Evolutionary conservation across 2,113 vertebrate genomes (phyloP), one percentile per base, ranked within the genome.

Genomic region (Fregata magnificens): DNA sequence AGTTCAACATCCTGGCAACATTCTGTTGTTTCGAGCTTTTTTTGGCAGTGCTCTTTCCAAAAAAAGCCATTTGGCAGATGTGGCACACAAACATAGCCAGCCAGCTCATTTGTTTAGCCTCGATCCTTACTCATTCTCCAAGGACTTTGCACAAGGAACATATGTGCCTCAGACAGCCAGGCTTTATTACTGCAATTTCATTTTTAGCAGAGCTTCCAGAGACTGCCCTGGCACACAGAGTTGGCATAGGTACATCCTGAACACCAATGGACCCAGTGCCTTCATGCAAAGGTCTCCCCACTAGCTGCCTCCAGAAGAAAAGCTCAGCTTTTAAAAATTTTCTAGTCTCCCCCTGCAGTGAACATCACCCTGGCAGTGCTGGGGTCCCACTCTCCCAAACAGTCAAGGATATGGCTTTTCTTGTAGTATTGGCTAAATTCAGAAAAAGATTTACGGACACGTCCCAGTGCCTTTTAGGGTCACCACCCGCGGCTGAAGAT

Each of bases 161-260:
- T 1, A 34, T 0, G 0, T 5, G 7, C 34, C 67, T 56, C 11
- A 1, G 72, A 12, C 73, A 73, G 50, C 5, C 50, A 63, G 59
- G 55, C n/a, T 86, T 53, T 16, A 89, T 63, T 44, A 78, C 7
- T 1, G 6, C 58, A 13, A 18, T 19, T 50, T 14, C 47, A n/a
- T 45, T 32, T 36, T 36, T 12, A 73, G 71, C 53, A n/a, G 19
- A 67, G 67, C 40, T 63, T 52, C 74, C 4, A 6, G 50, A 56
- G 32, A 15, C 24, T 25, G 24, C 25, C 36, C 49, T 1, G 2
- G 55, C 34, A 52, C 50, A 22, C 3, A 1, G 19, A 69, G 34
- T 18, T 77, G 49, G 22, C 7, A 6, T 3, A 2, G 32, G 26
- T 2, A n/a, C 34, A 36, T 7, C 42, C 29, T 44, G 32, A 79